These are phyloP conservation scores for Agrilus mali DNA, from an alignment of 2,888 invertebrate genomes.

Conservation along the genomic window DNA sequence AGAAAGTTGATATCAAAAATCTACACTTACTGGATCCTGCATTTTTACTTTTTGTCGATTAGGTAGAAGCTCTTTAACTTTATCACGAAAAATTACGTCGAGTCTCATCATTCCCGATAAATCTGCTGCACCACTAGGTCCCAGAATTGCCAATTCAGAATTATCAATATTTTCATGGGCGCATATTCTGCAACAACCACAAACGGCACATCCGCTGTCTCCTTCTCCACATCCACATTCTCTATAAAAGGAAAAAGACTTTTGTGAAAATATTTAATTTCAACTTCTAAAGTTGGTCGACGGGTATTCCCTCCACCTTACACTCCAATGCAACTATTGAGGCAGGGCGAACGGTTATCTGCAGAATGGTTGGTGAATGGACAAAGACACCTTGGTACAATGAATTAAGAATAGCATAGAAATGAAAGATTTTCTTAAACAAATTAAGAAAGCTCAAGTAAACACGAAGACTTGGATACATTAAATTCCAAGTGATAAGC, in stretches of 20 bases:
- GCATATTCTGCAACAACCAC: constrained; percentile 85
- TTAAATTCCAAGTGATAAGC: too few species aligned
- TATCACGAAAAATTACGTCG: constrained; percentile 39
- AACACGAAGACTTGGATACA: too few species aligned
- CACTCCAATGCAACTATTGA: too few species aligned
- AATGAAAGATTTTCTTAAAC: too few species aligned
- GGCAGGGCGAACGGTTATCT: too few species aligned
- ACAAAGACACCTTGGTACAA: too few species aligned
- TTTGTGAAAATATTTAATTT: background rate
- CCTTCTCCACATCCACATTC: constrained; percentile 93
- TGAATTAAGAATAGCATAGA: too few species aligned
- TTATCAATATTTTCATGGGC: constrained; percentile 54
- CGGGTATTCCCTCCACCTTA: too few species aligned
- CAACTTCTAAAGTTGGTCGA: background rate
- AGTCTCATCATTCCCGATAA: constrained; percentile 42
- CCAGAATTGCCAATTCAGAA: constrained; percentile 35
- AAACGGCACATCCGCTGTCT: constrained; percentile 84
- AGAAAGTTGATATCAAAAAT: background rate
- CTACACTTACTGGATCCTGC: constrained; percentile 37
- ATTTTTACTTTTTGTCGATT: constrained; percentile 41
- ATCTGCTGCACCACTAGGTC: constrained; percentile 36
- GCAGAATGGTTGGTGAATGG: too few species aligned
- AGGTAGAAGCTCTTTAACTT: constrained; percentile 29
- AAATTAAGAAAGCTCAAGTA: too few species aligned
- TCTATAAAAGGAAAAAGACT: constrained; percentile 37